These are phyloP conservation scores for Gryllus bimaculatus DNA, from an alignment of 1,140 invertebrate species.

Conservation along the genomic window DNA sequence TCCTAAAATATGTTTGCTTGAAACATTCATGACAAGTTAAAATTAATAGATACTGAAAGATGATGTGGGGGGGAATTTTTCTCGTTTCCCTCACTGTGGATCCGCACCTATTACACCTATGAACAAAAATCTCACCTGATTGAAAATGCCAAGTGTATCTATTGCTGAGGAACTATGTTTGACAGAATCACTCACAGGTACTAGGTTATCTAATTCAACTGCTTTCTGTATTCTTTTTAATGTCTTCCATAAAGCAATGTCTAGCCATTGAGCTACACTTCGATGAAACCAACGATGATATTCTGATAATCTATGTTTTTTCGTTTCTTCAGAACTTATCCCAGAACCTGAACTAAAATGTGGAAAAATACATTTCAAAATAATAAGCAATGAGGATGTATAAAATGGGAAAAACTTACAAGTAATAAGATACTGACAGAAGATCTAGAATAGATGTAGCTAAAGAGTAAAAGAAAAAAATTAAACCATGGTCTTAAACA, in stretches of 20 bases:
- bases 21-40: too few relatives aligned
- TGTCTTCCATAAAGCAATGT: constrained; percentile 81
- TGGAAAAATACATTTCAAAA: too few relatives aligned
- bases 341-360: constrained; percentile 30
- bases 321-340: constrained; percentile 28
- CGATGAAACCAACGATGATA: constrained; percentile 82
- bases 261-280: constrained; percentile 82
- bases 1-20: too few relatives aligned
- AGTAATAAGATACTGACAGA: too few relatives aligned
- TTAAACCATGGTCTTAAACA: too few relatives aligned
- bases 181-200: constrained; percentile 66
- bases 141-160: constrained; percentile 87
- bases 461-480: too few relatives aligned
- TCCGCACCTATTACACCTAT: neutral
- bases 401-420: too few relatives aligned
- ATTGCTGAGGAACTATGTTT: constrained; percentile 93
- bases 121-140: constrained; percentile 44
- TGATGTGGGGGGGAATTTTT: too few relatives aligned
- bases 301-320: constrained; percentile 50
- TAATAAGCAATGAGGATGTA: too few relatives aligned
- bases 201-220: constrained; percentile 72
- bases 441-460: too few relatives aligned
- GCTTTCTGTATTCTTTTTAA: constrained; percentile 77
- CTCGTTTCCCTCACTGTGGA: too few relatives aligned
- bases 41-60: too few relatives aligned